Percentiles rank a stretch among this genome's conserved stretches.
Evolutionary conservation across 2,888 invertebrate species (phyloP).

Genomic region (Charanyca ferruginea): DNA sequence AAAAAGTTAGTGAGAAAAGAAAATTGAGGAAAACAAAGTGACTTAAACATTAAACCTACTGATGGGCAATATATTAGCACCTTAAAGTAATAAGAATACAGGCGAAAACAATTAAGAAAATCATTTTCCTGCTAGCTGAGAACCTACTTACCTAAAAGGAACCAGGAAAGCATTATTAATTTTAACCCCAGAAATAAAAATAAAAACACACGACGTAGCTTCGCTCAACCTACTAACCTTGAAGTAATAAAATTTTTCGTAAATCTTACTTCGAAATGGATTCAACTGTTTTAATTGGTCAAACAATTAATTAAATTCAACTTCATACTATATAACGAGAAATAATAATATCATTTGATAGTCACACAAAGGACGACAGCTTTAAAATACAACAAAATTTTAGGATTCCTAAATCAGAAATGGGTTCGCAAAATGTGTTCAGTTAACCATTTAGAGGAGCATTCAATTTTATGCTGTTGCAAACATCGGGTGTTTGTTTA

Average conservation of each 20-base stretch:
- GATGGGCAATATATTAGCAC: background rate
- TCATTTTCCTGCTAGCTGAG: background rate
- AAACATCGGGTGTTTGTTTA: slow-evolving; percentile 42
- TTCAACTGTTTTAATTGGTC: background rate
- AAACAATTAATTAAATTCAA: background rate
- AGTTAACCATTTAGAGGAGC: slow-evolving; percentile 26
- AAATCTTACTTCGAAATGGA: background rate
- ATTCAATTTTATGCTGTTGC: slow-evolving; percentile 27
- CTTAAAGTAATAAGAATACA: background rate
- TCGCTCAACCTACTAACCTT: too few relatives aligned
- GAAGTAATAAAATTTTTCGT: too few relatives aligned
- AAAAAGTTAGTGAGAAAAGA: background rate
- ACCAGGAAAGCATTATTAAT: background rate
- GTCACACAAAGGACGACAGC: background rate
- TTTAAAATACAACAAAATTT: slow-evolving; percentile 4
- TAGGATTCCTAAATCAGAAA: background rate
- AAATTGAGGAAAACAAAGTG: background rate
- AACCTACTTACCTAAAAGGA: background rate
- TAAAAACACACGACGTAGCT: background rate
- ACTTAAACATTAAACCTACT: background rate
- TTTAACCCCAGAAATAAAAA: background rate
- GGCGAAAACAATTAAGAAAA: background rate
- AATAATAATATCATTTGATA: background rate
- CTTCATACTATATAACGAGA: background rate
- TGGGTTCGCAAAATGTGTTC: slow-evolving; percentile 16